phyloP scores from a whole-genome alignment of 1,140 invertebrate species.

The Acyrthosiphon pisum region DNA sequence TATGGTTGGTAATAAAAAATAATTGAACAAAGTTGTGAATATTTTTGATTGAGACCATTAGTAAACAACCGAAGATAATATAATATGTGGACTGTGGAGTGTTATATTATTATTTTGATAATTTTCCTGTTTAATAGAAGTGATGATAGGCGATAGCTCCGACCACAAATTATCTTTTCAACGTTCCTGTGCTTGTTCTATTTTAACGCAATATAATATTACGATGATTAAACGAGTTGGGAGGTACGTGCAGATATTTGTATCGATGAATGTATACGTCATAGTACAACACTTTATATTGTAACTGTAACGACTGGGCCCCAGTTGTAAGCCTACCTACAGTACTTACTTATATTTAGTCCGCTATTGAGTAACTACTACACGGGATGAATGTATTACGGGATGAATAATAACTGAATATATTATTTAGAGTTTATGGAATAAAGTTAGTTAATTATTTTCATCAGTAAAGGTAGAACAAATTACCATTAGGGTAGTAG shows the following conservation, averaged over 20 bases:
- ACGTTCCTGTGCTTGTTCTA: neutral
- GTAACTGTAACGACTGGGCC: neutral
- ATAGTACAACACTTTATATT: neutral
- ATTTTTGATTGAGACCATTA: neutral
- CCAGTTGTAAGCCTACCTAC: neutral
- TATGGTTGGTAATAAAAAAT: too few species aligned
- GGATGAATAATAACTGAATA: neutral
- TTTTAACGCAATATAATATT: neutral
- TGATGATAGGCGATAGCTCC: neutral
- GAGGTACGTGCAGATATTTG: neutral
- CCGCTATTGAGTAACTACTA: neutral
- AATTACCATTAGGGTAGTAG: neutral
- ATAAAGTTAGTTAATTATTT: neutral
- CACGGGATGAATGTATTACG: neutral
- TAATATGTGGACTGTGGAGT: neutral
- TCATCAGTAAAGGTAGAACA: neutral
- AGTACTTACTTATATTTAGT: neutral
- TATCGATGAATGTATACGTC: neutral
- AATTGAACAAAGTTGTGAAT: neutral
- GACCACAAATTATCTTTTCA: neutral
- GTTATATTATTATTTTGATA: neutral
- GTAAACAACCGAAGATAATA: too few species aligned
- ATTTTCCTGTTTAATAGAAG: neutral
- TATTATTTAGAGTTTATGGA: neutral
- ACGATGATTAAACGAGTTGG: neutral